Conservation (phyloP, 2,888 invertebrate genomes). For the Leptinotarsa juncta region DNA sequence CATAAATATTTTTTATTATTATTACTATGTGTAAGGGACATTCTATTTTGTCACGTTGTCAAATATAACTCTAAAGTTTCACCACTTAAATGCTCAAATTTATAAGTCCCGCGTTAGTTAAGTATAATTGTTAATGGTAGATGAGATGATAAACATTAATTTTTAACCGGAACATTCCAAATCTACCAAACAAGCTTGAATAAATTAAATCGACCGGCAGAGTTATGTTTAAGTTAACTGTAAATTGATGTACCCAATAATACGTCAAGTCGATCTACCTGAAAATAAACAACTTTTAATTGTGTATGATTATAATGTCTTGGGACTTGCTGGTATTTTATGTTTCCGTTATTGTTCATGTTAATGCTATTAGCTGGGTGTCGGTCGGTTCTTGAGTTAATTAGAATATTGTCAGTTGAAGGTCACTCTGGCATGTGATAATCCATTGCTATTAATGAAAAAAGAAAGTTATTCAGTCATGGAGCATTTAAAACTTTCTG, state of each 20-base stretch:
- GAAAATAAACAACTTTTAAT: conserved; percentile 40
- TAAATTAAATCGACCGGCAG: conserved; percentile 28
- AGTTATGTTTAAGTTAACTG: conserved; percentile 33
- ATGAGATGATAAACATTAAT: conserved; percentile 19
- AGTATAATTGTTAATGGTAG: conserved; percentile 22
- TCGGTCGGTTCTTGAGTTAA: conserved; percentile 17
- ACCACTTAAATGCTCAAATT: neutral
- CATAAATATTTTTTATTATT: too few species aligned
- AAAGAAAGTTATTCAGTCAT: conserved; percentile 1
- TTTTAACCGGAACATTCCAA: conserved; percentile 21
- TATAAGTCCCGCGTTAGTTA: neutral
- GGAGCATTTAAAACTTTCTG: neutral
- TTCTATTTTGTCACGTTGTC: too few species aligned
- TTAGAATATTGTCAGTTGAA: conserved; percentile 26
- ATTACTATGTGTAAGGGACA: too few species aligned
- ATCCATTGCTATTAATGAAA: conserved; percentile 17
- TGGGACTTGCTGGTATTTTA: conserved; percentile 34
- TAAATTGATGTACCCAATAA: conserved; percentile 36
- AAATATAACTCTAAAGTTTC: neutral
- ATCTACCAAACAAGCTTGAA: conserved; percentile 28
- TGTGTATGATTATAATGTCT: conserved; percentile 37
- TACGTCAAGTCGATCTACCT: conserved; percentile 29
- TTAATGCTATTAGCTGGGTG: conserved; percentile 27
- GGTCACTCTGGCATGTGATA: conserved; percentile 5
- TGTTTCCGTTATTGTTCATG: conserved; percentile 36